Base-by-base conservation (phyloP, 2,113 vertebrate genomes). In the Morone chrysops region DNA sequence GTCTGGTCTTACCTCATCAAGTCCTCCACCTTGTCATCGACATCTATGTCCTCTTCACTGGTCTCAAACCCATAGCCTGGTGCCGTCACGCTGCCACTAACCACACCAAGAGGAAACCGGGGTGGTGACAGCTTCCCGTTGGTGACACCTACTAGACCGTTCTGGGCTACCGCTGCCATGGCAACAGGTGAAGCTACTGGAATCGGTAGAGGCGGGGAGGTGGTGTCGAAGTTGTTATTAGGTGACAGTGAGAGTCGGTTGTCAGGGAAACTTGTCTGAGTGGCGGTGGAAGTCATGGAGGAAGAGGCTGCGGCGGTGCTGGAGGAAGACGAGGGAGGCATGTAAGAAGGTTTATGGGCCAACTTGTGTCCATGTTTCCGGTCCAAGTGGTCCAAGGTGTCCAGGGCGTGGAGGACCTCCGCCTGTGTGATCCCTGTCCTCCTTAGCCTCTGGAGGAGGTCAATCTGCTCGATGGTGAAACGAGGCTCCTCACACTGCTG, bases 381-480 rank as follows among this genome's bases (percentile, higher is more conserved):
- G 86, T 99, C 98, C 13, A 99, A 96, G 61, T 98, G 97, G 78
- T 99, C 98, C 85, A 99, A 93, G 51, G 98, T 98, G 84, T 99
- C 97, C 95, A 99, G 94, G 17, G 98, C 98, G 0, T 99, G 98
- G 40, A 99, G 96, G 91, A 99, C 97, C 92, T 99, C 97, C 60
- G 95, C 96, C 87, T 97, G 97, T 77, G 96, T 97, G 97, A 99
- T 99, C 6, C 98, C 98, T 0, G 97, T 98, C 79, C 96, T 96
- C 80, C 98, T 92, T n/a, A 99, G 95, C 88, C 98, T 97, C 94
- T 99, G 98, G 84, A 99, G 97, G 89, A 99, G 96, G 94, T 99
- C 98, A 61, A 99, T 99, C 95, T 99, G 98, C 96, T 99, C 98
- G 90, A 99, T 99, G 92, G 98, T 99, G 91, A 99, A 99, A 93